These are phyloP conservation scores for Laupala kohalensis DNA, from an alignment of 1,140 invertebrate genomes.

Conservation along the genomic window DNA sequence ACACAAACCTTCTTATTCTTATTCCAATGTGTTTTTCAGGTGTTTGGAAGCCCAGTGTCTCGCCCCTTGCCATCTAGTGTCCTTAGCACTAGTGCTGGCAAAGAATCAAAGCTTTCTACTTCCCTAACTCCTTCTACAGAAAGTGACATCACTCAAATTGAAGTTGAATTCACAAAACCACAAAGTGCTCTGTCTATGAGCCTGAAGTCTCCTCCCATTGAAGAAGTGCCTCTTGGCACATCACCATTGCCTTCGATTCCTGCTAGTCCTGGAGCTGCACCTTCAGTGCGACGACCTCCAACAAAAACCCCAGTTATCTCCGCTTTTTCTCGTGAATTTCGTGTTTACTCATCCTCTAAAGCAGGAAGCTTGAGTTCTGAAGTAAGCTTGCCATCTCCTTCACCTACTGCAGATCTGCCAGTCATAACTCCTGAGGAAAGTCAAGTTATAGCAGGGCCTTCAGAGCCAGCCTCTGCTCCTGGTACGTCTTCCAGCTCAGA, in stretches of 20 bases:
- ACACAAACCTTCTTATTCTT: background rate
- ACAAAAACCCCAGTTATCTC: background rate
- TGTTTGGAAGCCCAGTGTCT: conserved; percentile 11
- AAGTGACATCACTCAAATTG: background rate
- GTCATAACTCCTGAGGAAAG: background rate
- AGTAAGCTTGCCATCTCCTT: background rate
- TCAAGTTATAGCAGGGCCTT: background rate
- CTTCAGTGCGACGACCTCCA: too few relatives aligned
- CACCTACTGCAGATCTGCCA: background rate
- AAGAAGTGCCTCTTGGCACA: background rate
- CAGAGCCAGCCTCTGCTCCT: background rate
- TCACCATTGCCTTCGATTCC: background rate
- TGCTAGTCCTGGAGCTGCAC: background rate
- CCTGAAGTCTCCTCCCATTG: background rate
- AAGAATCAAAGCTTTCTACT: background rate
- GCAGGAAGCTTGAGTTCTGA: background rate
- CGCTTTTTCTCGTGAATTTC: background rate
- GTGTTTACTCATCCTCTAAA: background rate
- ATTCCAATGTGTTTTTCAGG: background rate
- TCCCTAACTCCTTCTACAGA: background rate
- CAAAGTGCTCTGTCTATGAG: background rate
- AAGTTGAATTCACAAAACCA: background rate
- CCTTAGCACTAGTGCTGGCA: background rate
- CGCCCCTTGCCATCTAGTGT: background rate
- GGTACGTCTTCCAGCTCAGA: background rate